Evolutionary conservation across 2,113 vertebrate species (phyloP).

Genomic region (Drymodes brunneopygia): DNA sequence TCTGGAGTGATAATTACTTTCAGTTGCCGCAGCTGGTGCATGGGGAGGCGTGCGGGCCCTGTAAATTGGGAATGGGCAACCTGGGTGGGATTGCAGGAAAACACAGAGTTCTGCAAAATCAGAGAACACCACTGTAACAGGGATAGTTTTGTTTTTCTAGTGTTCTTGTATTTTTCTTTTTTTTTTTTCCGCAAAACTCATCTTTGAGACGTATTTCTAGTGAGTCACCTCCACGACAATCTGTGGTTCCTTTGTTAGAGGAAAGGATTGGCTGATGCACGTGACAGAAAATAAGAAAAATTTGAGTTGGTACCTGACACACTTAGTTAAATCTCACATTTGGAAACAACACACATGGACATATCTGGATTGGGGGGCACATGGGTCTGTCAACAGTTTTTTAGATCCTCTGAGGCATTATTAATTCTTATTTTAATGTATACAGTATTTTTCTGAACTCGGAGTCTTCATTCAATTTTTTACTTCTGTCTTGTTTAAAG

Average conservation of each 20-base stretch:
- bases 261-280: not conserved
- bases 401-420: not conserved
- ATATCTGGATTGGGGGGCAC: not conserved
- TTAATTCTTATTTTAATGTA: not conserved
- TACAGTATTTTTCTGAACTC: not conserved
- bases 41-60: not conserved
- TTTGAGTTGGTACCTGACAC: not conserved
- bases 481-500: not conserved
- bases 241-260: not conserved
- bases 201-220: not conserved
- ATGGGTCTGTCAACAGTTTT: not conserved
- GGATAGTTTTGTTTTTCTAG: not conserved
- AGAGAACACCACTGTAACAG: not conserved
- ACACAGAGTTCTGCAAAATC: not conserved
- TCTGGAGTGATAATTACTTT: conserved; percentile 59
- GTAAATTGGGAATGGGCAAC: conserved; percentile 40
- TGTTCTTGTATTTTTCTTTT: not conserved
- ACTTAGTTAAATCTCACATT: not conserved
- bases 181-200: not conserved
- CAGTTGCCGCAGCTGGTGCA: conserved; percentile 57
- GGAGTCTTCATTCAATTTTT: not conserved
- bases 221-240: not conserved
- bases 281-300: not conserved
- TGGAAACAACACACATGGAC: not conserved
- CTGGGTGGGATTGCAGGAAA: conserved; percentile 39